Evolutionary conservation across 2,113 vertebrate species (phyloP), one percentile per base, ranked within the genome.

Genomic region (Jaculus jaculus): DNA sequence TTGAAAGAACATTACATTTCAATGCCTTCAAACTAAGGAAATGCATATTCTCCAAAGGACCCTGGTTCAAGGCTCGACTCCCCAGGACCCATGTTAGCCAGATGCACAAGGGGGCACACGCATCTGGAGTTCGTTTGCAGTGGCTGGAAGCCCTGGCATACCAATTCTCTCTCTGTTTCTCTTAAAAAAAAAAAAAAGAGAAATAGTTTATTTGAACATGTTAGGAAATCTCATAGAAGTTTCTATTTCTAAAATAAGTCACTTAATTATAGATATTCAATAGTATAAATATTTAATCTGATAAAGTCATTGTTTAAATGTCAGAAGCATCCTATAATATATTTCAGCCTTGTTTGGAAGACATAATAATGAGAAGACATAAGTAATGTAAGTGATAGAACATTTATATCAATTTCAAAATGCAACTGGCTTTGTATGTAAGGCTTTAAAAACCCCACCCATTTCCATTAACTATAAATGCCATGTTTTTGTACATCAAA

Each of bases 401-500:
- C 9, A 7, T 84, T 87, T 73, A 2, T 23, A 47, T 65, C 37
- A 30, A 84, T 68, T 68, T 95, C 1, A 34, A 81, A 87, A 51
- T 73, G 37, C 28, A 87, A 32, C 8, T 85, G 24, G 28, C n/a
- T 79, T 69, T 87, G 23, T 84, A 78, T 63, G 72, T 32, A 92
- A 1, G 65, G 15, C 74, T 79, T 87, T 61, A n/a, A 83, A 95
- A 72, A 75, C 26, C 28, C 26, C 28, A 68, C 34, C 91, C 77
- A 51, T 94, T 96, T 77, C 10, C 60, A 54, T 65, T 94, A 94
- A 96, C 89, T 16, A 32, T 80, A 95, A 93, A 6, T 74, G 4
- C 61, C 58, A 82, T 77, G n/a, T 39, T 15, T 78, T 78, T 95
- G 13, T 93, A 63, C 10, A 79, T 82, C 82, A 92, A 86, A 69